Evolutionary conservation across 2,888 invertebrate species (phyloP).

Genomic region (Hipparchia sbordonii): DNA sequence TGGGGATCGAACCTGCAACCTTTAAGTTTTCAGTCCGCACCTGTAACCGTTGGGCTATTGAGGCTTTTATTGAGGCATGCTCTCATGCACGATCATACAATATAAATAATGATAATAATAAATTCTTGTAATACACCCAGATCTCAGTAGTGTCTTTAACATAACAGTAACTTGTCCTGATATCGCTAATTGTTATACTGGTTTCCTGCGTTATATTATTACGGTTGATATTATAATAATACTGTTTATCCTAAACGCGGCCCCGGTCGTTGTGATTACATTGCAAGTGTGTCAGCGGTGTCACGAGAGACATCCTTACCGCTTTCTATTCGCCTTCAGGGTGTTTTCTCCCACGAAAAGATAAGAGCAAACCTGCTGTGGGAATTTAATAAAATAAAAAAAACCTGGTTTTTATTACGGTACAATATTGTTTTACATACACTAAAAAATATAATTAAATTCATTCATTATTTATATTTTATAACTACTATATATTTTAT

Average conservation of each 20-base stretch:
- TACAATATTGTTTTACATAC: too few relatives aligned
- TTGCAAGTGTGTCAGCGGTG: slow-evolving; percentile 33
- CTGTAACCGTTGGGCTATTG: too few relatives aligned
- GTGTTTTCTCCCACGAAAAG: slow-evolving; percentile 32
- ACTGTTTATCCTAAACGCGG: slow-evolving; percentile 32
- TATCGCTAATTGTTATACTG: slow-evolving; percentile 8
- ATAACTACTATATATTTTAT: too few relatives aligned
- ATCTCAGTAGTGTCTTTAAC: not conserved
- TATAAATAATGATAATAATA: too few relatives aligned
- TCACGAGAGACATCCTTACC: slow-evolving; percentile 30
- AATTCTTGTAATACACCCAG: too few relatives aligned
- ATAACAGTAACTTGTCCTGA: not conserved
- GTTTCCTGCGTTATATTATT: slow-evolving; percentile 16
- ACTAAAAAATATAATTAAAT: too few relatives aligned
- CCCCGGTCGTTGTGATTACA: slow-evolving; percentile 15
- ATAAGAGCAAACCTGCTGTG: not conserved
- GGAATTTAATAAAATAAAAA: too few relatives aligned
- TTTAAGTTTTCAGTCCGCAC: too few relatives aligned
- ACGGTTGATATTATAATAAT: slow-evolving; percentile 27
- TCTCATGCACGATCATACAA: not conserved
- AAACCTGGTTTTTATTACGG: too few relatives aligned
- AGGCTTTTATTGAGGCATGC: too few relatives aligned
- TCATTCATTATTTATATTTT: too few relatives aligned
- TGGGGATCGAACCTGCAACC: too few relatives aligned
- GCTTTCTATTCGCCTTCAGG: slow-evolving; percentile 31